Evolutionary conservation across 2,113 vertebrate genomes (phyloP).

Genomic region (Erythrolamprus reginae): DNA sequence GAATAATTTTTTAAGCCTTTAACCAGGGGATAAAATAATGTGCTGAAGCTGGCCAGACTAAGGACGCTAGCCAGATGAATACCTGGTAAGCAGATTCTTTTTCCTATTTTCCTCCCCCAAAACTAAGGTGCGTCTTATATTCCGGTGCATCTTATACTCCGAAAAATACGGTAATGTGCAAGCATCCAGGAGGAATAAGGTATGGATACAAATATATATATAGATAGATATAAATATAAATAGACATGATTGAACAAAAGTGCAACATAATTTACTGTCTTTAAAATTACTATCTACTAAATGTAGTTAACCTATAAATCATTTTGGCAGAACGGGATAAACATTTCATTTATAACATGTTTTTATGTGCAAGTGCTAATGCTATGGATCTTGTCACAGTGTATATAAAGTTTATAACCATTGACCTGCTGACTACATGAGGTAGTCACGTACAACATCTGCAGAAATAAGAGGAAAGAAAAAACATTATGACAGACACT

Average conservation of each 20-base stretch:
- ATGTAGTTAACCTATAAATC: background rate
- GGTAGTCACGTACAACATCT: background rate
- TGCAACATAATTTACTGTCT: background rate
- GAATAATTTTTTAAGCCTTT: too few species aligned
- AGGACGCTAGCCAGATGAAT: too few species aligned
- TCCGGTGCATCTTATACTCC: too few species aligned
- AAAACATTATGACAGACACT: background rate
- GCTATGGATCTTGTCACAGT: background rate
- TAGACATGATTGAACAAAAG: background rate
- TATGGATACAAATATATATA: background rate
- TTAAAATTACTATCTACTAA: background rate
- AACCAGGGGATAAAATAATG: too few species aligned
- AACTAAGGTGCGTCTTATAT: too few species aligned
- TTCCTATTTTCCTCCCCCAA: too few species aligned
- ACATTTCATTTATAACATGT: background rate
- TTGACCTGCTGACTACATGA: background rate
- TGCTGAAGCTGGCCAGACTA: too few species aligned
- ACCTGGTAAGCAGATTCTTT: too few species aligned
- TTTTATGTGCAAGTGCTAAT: background rate
- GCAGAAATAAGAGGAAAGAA: background rate
- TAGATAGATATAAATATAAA: background rate
- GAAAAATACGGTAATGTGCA: too few species aligned
- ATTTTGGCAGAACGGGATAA: background rate
- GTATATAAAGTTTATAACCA: background rate
- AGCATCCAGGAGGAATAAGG: background rate